A percentile compares a stretch with the other conserved stretches of the same genome.
These are phyloP conservation scores for Campylomormyrus numenius DNA, from an alignment of 2,113 vertebrate species.

Conservation along the genomic window DNA sequence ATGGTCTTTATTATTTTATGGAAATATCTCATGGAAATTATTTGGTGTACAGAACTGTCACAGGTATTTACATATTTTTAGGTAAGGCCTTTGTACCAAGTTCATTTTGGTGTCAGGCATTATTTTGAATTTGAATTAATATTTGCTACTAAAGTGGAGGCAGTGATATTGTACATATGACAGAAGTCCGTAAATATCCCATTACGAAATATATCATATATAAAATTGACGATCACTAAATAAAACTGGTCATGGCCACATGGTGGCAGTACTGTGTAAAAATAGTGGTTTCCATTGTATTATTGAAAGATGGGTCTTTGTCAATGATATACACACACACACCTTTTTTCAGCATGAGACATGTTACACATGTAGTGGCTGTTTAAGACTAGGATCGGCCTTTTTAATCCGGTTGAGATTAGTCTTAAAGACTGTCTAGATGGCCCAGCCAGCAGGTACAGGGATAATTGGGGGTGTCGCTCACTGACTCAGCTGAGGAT, in stretches of 20 bases:
- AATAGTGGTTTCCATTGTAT: not conserved
- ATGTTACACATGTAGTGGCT: not conserved
- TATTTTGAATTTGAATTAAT: not conserved
- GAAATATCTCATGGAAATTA: not conserved
- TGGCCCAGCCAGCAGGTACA: not conserved
- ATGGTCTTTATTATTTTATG: not conserved
- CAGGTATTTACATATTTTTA: not conserved
- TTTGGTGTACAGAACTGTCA: not conserved
- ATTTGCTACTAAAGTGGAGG: not conserved
- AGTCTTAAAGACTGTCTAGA: not conserved
- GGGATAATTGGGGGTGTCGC: not conserved
- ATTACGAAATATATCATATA: not conserved
- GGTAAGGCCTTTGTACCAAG: not conserved
- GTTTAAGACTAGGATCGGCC: not conserved
- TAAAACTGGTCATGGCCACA: not conserved
- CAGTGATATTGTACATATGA: not conserved
- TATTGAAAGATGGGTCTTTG: not conserved
- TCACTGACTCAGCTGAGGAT: not conserved
- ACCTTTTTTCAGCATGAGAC: not conserved
- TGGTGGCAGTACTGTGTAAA: slow-evolving; percentile 8
- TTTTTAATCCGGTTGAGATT: not conserved
- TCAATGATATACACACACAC: no score
- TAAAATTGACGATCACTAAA: not conserved
- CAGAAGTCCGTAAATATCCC: not conserved
- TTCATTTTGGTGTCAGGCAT: not conserved